phyloP scores from a whole-genome alignment of 2,888 invertebrate species.

The Mimumesa dahlbomi region DNA sequence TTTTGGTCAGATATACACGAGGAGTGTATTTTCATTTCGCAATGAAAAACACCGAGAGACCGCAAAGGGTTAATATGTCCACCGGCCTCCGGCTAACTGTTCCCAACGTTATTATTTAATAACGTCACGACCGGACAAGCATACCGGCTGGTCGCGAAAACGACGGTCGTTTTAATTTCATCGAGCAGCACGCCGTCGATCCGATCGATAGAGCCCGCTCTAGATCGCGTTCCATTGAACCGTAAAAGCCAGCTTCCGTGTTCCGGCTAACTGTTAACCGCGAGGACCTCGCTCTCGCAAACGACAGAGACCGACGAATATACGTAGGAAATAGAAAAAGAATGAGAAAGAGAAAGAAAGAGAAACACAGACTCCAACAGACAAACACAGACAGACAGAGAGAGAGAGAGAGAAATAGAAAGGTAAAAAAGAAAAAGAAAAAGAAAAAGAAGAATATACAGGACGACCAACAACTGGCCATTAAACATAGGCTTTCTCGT shows the following conservation, averaged over 20 bases:
- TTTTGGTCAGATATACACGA: too few relatives aligned
- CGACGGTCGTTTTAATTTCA: constrained; percentile 31
- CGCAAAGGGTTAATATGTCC: too few relatives aligned
- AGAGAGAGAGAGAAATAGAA: not conserved
- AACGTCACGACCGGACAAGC: too few relatives aligned
- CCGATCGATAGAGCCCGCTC: constrained; percentile 36
- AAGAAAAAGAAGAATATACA: constrained; percentile 11
- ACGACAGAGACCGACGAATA: constrained; percentile 35
- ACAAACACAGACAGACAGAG: not conserved
- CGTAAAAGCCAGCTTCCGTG: constrained; percentile 65
- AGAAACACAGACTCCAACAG: not conserved
- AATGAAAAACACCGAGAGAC: too few relatives aligned
- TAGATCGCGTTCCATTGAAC: constrained; percentile 64
- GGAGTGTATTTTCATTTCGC: too few relatives aligned
- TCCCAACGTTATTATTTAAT: too few relatives aligned
- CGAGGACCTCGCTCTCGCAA: constrained; percentile 30
- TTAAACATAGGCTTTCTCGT: constrained; percentile 50
- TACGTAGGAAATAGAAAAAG: not conserved
- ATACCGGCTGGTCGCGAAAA: not conserved
- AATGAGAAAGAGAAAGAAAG: constrained; percentile 6
- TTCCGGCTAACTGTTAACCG: constrained; percentile 67
- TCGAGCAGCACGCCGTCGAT: constrained; percentile 22
- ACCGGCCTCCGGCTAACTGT: too few relatives aligned
- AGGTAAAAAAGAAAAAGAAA: constrained; percentile 4
- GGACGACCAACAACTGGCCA: constrained; percentile 25